Evolutionary conservation across 2,888 invertebrate species (phyloP).

Genomic region (Platycheirus albimanus): DNA sequence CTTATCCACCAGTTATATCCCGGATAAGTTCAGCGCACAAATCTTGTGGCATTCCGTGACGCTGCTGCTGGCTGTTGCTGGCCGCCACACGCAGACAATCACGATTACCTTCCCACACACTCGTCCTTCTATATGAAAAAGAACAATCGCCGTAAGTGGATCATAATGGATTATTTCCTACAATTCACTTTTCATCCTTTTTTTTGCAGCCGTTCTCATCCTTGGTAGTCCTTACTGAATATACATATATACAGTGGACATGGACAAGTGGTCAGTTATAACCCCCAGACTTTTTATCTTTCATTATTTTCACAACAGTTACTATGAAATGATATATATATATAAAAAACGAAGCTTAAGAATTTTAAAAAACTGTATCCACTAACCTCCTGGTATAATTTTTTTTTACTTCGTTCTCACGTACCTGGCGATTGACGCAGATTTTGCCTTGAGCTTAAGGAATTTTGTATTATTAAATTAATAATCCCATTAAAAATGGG

Average conservation of each 20-base stretch:
- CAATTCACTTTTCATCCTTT: constrained; percentile 14
- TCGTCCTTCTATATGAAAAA: not conserved
- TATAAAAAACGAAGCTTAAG: not conserved
- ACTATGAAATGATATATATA: not conserved
- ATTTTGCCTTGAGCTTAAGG: constrained; percentile 77
- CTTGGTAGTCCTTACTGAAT: not conserved
- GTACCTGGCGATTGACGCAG: constrained; percentile 15
- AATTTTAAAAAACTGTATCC: not conserved
- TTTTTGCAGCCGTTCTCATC: not conserved
- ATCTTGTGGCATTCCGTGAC: not conserved
- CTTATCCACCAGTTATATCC: not conserved
- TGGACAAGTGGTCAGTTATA: not conserved
- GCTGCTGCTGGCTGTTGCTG: not conserved
- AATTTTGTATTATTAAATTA: constrained; percentile 80
- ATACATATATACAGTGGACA: no score
- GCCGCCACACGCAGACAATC: constrained; percentile 23
- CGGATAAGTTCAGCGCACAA: constrained; percentile 15
- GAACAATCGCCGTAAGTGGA: constrained; percentile 69
- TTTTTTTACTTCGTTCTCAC: not conserved
- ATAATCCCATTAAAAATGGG: constrained; percentile 78
- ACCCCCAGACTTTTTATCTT: not conserved
- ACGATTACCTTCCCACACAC: constrained; percentile 8
- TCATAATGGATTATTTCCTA: constrained; percentile 68
- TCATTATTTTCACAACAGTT: not conserved
- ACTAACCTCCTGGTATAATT: not conserved